Percentiles rank a stretch among this genome's conserved stretches.
Conservation (phyloP, 2,797 vertebrate species). For the Esox masquinongy region DNA sequence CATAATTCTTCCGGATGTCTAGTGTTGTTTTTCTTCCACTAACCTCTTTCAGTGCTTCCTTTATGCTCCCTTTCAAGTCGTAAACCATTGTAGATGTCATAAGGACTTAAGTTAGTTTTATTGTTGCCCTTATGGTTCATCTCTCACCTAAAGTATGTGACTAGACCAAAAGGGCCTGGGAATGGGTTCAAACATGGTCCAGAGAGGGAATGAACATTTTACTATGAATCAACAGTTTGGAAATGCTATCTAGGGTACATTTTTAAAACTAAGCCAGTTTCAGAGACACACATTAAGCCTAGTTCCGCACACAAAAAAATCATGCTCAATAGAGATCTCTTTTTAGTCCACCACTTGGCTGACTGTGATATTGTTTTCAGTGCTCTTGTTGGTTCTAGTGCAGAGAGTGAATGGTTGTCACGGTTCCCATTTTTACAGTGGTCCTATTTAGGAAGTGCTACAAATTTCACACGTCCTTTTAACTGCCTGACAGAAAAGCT, state of each 20-base stretch:
- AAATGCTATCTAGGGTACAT: conserved; percentile 11
- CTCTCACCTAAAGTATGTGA: background rate
- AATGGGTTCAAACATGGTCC: background rate
- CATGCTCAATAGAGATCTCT: no score
- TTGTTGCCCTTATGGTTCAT: background rate
- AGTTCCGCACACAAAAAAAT: no score
- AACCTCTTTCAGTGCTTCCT: background rate
- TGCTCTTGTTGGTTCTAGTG: conserved; percentile 17
- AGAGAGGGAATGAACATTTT: background rate
- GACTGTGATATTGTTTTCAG: conserved; percentile 8
- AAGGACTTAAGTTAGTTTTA: background rate
- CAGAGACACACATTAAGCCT: no score
- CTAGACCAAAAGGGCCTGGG: background rate
- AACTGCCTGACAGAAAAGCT: conserved; percentile 15
- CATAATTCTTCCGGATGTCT: background rate
- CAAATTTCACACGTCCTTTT: conserved; percentile 20
- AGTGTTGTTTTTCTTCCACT: background rate
- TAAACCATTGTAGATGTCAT: conserved; percentile 7
- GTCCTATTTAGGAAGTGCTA: conserved; percentile 25
- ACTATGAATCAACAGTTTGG: conserved; percentile 2
- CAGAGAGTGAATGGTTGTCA: conserved; percentile 44
- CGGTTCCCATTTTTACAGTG: conserved; percentile 25
- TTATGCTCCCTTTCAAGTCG: background rate
- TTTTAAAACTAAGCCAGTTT: conserved; percentile 9
- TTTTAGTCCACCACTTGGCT: no score